phyloP scores from a whole-genome alignment of 2,797 vertebrate species.

The Anguilla marmorata region DNA sequence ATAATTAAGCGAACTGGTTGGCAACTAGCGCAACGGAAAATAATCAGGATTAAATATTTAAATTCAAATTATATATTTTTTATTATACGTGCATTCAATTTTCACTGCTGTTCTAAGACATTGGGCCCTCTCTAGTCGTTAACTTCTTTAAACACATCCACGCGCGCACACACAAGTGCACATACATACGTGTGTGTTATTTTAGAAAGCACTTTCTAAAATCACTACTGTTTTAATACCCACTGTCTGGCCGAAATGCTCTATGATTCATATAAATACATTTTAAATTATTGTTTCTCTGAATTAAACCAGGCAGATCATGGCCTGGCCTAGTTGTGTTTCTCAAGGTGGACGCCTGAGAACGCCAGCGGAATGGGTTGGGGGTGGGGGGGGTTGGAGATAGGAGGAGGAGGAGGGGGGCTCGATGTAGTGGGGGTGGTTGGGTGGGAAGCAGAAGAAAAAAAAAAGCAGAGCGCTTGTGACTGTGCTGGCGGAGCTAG shows the following conservation, averaged over 20 bases:
- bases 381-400: conserved; percentile 58
- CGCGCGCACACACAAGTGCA: background rate
- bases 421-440: conserved; percentile 36
- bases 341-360: conserved; percentile 42
- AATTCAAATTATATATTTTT: background rate
- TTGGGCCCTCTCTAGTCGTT: background rate
- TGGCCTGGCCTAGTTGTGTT: conserved; percentile 15
- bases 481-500: conserved; percentile 47
- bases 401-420: conserved; percentile 27
- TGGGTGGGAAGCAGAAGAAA: conserved; percentile 37
- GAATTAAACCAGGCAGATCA: background rate
- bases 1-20: background rate
- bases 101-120: background rate
- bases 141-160: background rate
- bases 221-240: background rate
- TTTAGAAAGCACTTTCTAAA: background rate
- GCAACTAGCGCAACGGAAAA: background rate
- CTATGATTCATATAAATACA: background rate
- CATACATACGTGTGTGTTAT: background rate
- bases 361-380: conserved; percentile 34
- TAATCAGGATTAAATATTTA: background rate
- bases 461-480: conserved; percentile 37
- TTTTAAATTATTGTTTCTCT: background rate
- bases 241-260: background rate
- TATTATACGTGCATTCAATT: background rate